Conservation (phyloP, 2,888 invertebrate species). For the Atethmia centrago region DNA sequence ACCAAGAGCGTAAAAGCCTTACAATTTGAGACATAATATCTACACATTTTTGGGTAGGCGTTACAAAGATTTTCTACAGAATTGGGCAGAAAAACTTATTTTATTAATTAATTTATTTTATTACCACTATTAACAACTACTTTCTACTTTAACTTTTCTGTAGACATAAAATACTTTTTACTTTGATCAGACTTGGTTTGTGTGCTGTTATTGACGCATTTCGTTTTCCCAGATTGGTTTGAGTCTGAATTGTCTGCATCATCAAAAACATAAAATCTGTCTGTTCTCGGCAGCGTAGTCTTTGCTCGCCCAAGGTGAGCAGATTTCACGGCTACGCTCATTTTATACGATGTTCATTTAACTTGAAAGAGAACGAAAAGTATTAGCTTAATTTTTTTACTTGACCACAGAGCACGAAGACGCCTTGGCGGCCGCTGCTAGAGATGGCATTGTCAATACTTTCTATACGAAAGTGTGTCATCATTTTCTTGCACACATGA, state of each 20-base stretch:
- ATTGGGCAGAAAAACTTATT: not conserved
- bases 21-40: not conserved
- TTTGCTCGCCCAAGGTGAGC: slow-evolving; percentile 17
- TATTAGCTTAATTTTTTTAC: not conserved
- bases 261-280: slow-evolving; percentile 44
- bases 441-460: not conserved
- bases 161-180: slow-evolving; percentile 12
- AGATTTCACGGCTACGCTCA: slow-evolving; percentile 43
- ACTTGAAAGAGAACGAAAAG: slow-evolving; percentile 17
- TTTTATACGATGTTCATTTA: slow-evolving; percentile 29
- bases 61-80: not conserved
- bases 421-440: too few species aligned
- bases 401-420: too few species aligned
- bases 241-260: slow-evolving; percentile 56
- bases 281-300: not conserved
- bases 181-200: slow-evolving; percentile 69
- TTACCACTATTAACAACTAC: not conserved
- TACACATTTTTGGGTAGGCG: not conserved
- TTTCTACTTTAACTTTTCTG: not conserved
- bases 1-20: not conserved
- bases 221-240: slow-evolving; percentile 36
- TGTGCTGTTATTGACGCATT: slow-evolving; percentile 71
- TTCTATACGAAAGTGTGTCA: not conserved
- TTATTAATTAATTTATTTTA: too few species aligned
- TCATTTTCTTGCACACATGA: not conserved